Evolutionary conservation across 2,888 invertebrate species (phyloP).

Genomic region (Dendrolimus houi): DNA sequence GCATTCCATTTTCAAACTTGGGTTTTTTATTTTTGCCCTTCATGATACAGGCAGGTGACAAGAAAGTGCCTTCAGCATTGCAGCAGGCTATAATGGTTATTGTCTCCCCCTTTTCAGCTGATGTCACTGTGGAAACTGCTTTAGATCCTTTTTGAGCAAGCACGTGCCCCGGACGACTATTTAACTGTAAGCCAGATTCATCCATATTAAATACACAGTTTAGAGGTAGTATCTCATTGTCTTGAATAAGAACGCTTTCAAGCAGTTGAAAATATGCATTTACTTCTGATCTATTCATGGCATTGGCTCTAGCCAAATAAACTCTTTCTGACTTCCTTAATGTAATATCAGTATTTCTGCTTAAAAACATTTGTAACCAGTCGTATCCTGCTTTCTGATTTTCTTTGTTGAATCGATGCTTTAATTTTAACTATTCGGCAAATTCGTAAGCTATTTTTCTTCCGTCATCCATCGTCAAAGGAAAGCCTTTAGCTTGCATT

Average conservation of each 20-base stretch:
- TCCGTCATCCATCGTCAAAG: slow-evolving; percentile 4
- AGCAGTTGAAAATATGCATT: slow-evolving; percentile 10
- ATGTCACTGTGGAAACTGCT: slow-evolving; percentile 22
- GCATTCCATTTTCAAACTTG: slow-evolving; percentile 15
- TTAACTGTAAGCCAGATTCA: slow-evolving; percentile 14
- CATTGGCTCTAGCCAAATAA: slow-evolving; percentile 7
- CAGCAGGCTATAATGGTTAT: slow-evolving; percentile 32
- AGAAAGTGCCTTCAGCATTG: slow-evolving; percentile 26
- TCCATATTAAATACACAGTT: slow-evolving; percentile 14
- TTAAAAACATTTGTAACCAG: slow-evolving; percentile 6
- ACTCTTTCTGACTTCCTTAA: slow-evolving; percentile 9
- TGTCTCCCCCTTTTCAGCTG: too few relatives aligned
- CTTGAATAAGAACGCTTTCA: slow-evolving; percentile 7
- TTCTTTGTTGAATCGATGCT: slow-evolving; percentile 10
- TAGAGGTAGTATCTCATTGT: slow-evolving; percentile 10
- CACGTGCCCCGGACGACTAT: slow-evolving; percentile 13
- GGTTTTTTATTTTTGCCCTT: slow-evolving; percentile 9
- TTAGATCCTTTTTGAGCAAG: slow-evolving; percentile 14
- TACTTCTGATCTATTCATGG: slow-evolving; percentile 9
- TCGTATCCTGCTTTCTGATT: slow-evolving; percentile 8
- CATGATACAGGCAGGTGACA: slow-evolving; percentile 12
- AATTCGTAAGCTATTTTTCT: slow-evolving; percentile 9
- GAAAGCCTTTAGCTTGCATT: slow-evolving; percentile 6
- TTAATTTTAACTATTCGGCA: slow-evolving; percentile 11
- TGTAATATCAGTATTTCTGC: slow-evolving; percentile 3